phyloP scores from a whole-genome alignment of 2,797 vertebrate species.

The Molossus alvarezi region DNA sequence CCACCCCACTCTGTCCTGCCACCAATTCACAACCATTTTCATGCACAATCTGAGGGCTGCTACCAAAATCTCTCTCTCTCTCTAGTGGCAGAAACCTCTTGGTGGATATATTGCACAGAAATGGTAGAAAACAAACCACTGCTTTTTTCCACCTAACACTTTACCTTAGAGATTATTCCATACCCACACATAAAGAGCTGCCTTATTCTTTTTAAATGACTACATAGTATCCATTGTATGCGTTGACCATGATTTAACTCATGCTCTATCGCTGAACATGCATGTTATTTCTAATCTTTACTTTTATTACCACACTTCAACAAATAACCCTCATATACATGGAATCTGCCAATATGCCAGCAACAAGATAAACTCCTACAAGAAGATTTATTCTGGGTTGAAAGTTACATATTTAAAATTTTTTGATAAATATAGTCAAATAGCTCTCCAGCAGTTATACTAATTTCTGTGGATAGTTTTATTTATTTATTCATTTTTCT shows the following conservation, averaged over 20 bases:
- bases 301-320: conserved; percentile 41
- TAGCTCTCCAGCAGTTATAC: background rate
- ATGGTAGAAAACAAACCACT: conserved; percentile 44
- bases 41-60: background rate
- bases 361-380: conserved; percentile 52
- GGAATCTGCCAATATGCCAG: conserved; percentile 31
- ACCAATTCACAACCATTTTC: conserved; percentile 54
- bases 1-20: background rate
- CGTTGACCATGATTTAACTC: conserved; percentile 16
- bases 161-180: conserved; percentile 49
- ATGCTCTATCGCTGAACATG: conserved; percentile 45
- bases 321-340: background rate
- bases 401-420: background rate
- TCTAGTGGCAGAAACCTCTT: conserved; percentile 48
- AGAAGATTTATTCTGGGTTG: conserved; percentile 2
- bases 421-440: conserved; percentile 40
- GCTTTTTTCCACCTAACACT: conserved; percentile 58
- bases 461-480: conserved; percentile 44
- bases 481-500: background rate
- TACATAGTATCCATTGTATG: background rate
- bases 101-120: background rate
- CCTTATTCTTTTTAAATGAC: conserved; percentile 58
- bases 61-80: conserved; percentile 25
- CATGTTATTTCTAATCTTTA: conserved; percentile 58
- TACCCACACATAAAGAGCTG: background rate